Percentiles rank a stretch among this genome's conserved stretches.
Conservation (phyloP, 1,140 invertebrate species). For the Drosophila melanica region DNA sequence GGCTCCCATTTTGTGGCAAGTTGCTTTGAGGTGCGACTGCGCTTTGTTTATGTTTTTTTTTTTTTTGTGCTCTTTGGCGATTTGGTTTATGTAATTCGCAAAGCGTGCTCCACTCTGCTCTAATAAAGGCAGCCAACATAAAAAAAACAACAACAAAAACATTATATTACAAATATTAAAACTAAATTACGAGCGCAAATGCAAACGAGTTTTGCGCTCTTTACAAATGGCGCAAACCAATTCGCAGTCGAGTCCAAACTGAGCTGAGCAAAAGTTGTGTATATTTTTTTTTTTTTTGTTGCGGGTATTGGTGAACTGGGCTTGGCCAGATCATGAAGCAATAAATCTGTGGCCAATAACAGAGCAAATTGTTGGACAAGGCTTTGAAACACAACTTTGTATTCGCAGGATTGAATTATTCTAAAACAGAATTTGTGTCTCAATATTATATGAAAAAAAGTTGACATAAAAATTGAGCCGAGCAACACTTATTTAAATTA, state of each 20-base stretch:
- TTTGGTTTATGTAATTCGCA: conserved; percentile 71
- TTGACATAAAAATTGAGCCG: too few relatives aligned
- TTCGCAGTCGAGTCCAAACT: conserved; percentile 29
- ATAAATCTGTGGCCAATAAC: conserved; percentile 50
- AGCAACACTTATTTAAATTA: too few relatives aligned
- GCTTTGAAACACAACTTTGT: neutral
- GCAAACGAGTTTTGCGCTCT: conserved; percentile 68
- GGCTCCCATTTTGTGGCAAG: neutral
- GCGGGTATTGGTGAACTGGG: conserved; percentile 27
- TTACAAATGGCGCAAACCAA: conserved; percentile 42
- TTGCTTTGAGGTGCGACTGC: conserved; percentile 65
- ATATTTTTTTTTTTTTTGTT: too few relatives aligned
- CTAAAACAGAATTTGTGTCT: too few relatives aligned
- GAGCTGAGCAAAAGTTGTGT: conserved; percentile 16
- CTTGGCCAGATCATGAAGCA: conserved; percentile 42
- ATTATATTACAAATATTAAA: conserved; percentile 72
- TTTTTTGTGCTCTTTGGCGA: conserved; percentile 19
- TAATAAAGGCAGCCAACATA: conserved; percentile 62
- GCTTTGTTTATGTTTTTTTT: conserved; percentile 66
- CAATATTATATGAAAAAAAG: too few relatives aligned
- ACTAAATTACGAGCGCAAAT: conserved; percentile 73
- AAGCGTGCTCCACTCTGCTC: conserved; percentile 65
- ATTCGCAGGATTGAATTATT: too few relatives aligned
- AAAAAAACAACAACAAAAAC: too few relatives aligned
- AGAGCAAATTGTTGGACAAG: conserved; percentile 26